Conservation (phyloP, 2,113 vertebrate species). For the Genyomyrus donnyi region DNA sequence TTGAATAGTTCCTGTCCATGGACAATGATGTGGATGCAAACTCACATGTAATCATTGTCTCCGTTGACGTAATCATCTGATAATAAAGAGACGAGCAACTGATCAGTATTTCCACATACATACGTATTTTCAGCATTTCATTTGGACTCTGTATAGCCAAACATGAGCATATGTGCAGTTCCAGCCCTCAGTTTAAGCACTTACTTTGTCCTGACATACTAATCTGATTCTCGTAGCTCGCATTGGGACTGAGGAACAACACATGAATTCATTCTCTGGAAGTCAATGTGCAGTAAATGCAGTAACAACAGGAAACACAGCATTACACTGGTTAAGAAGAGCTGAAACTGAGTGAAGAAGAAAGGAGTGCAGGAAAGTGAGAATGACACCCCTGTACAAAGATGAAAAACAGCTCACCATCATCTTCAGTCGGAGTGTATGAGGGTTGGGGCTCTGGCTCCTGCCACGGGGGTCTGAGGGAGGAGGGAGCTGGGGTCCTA, state of each 20-base stretch:
- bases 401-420: conserved; percentile 27
- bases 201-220: no score
- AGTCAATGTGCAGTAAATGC: not conserved
- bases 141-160: not conserved
- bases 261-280: not conserved
- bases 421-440: conserved; percentile 17
- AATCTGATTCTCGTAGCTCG: no score
- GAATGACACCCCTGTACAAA: not conserved
- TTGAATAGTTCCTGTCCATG: not conserved
- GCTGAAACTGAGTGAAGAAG: not conserved
- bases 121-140: not conserved
- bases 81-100: not conserved
- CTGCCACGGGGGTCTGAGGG: not conserved
- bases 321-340: not conserved
- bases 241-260: not conserved
- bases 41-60: not conserved
- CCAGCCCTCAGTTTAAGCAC: no score
- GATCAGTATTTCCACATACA: not conserved
- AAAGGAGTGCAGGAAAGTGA: not conserved
- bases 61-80: not conserved
- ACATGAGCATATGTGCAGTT: not conserved
- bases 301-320: not conserved
- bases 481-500: not conserved
- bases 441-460: not conserved
- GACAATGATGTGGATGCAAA: not conserved